These are phyloP conservation scores for Craniophora ligustri DNA, from an alignment of 2,888 invertebrate genomes.

Conservation along the genomic window DNA sequence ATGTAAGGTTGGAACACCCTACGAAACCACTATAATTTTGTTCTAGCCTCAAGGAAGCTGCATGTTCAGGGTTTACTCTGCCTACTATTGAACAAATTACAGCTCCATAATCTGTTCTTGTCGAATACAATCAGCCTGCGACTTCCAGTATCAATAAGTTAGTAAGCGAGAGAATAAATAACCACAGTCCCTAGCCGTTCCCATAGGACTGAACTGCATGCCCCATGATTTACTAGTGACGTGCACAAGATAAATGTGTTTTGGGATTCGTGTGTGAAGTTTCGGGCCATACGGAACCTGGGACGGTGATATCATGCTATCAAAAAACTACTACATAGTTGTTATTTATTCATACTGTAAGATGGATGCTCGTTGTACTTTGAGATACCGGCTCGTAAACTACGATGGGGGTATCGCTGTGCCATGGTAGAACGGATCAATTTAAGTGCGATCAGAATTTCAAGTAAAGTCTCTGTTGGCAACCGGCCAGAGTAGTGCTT, in stretches of 20 bases:
- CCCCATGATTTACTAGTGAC: slow-evolving; percentile 43
- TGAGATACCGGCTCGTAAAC: neutral
- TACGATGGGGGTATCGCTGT: neutral
- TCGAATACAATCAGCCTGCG: slow-evolving; percentile 35
- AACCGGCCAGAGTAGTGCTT: slow-evolving; percentile 21
- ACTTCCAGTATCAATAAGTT: slow-evolving; percentile 42
- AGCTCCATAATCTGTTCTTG: slow-evolving; percentile 23
- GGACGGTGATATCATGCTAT: slow-evolving; percentile 26
- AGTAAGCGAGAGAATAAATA: slow-evolving; percentile 41
- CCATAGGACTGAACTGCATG: slow-evolving; percentile 32
- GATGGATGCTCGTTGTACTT: neutral
- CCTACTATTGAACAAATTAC: slow-evolving; percentile 14
- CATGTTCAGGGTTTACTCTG: slow-evolving; percentile 7
- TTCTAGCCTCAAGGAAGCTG: neutral
- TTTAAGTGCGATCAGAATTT: slow-evolving; percentile 18
- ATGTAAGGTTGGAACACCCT: too few species aligned
- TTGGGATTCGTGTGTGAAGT: slow-evolving; percentile 11
- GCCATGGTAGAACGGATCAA: slow-evolving; percentile 7
- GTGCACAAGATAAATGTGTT: slow-evolving; percentile 36
- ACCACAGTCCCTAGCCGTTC: slow-evolving; percentile 22
- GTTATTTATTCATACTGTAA: slow-evolving; percentile 31
- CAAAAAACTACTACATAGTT: slow-evolving; percentile 8
- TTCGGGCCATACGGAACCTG: slow-evolving; percentile 1
- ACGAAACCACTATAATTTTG: too few species aligned
- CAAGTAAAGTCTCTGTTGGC: slow-evolving; percentile 9